Evolutionary conservation across 2,797 vertebrate species (phyloP).

Genomic region (Myotis planiceps): DNA sequence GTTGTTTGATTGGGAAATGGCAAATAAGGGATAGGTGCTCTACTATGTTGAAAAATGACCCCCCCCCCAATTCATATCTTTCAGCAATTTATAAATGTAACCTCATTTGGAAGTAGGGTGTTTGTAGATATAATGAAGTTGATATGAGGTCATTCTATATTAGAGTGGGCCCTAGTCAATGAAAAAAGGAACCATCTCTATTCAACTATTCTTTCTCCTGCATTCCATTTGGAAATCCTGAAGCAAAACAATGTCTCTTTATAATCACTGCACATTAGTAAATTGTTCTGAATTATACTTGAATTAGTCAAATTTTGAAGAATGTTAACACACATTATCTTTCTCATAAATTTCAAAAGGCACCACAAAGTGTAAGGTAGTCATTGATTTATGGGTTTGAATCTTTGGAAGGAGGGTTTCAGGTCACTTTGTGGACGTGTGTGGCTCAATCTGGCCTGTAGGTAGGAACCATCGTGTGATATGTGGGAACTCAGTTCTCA

Average conservation of each 20-base stretch:
- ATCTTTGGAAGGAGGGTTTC: not conserved
- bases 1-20: not conserved
- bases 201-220: constrained; percentile 54
- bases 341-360: constrained; percentile 68
- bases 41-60: not conserved
- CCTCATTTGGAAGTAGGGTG: not conserved
- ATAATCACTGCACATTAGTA: constrained; percentile 60
- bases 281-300: constrained; percentile 68
- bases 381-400: constrained; percentile 44
- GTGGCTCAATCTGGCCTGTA: constrained; percentile 16
- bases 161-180: not conserved
- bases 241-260: constrained; percentile 62
- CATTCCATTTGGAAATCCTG: constrained; percentile 58
- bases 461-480: constrained; percentile 32
- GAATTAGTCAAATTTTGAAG: constrained; percentile 62
- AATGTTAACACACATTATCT: constrained; percentile 46
- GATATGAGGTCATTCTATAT: not conserved
- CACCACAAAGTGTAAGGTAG: constrained; percentile 15
- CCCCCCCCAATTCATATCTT: not conserved
- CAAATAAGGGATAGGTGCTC: not conserved
- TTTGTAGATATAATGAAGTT: not conserved
- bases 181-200: not conserved
- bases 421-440: not conserved
- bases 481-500: not conserved
- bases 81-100: not conserved